A percentile compares a stretch with the other conserved stretches of the same genome.
phyloP scores from a whole-genome alignment of 2,888 invertebrate species.

The Zaprionus obscuricornis region DNA sequence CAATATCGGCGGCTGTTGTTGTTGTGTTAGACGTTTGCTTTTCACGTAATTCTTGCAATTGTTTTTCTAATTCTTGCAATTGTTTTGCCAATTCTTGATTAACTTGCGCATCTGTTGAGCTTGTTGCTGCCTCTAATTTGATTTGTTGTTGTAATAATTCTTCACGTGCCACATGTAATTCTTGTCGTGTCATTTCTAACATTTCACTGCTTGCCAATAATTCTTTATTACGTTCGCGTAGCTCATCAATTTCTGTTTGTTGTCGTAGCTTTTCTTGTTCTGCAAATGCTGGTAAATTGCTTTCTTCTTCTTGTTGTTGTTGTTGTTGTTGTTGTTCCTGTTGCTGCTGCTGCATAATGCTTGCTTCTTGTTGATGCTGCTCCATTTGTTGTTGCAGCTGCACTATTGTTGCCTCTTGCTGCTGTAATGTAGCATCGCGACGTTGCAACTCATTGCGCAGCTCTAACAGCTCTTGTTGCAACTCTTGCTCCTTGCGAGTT shows the following conservation, averaged over 20 bases:
- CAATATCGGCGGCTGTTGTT: constrained; percentile 27
- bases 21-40: no score
- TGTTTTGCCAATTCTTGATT: constrained; percentile 79
- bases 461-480: constrained; percentile 67
- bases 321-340: background rate
- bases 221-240: constrained; percentile 87
- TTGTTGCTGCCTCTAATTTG: background rate
- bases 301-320: background rate
- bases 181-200: constrained; percentile 69
- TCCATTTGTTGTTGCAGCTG: constrained; percentile 18
- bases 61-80: constrained; percentile 67
- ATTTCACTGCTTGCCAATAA: constrained; percentile 88
- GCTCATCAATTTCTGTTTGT: constrained; percentile 35
- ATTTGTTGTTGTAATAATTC: constrained; percentile 50
- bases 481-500: constrained; percentile 73
- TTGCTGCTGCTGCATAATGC: background rate
- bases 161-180: constrained; percentile 83
- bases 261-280: constrained; percentile 45
- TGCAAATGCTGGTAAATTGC: constrained; percentile 20
- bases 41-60: constrained; percentile 40
- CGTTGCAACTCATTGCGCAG: constrained; percentile 48
- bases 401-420: constrained; percentile 83
- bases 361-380: background rate
- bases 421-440: constrained; percentile 90
- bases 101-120: constrained; percentile 61